Evolutionary conservation across 2,888 invertebrate genomes (phyloP).

Genomic region (Alentia gelatinosa): DNA sequence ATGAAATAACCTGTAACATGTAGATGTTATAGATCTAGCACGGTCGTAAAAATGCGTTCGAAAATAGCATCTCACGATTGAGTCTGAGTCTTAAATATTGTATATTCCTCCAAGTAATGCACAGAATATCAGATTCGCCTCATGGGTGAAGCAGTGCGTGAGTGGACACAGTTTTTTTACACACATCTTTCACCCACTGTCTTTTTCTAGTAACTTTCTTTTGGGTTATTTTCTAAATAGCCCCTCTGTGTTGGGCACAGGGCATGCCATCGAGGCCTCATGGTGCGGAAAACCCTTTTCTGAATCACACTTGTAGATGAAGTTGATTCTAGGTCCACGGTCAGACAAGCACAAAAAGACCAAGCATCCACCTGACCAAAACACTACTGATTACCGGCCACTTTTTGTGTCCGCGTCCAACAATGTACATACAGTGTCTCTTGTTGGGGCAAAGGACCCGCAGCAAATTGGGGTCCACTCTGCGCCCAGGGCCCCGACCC

Average conservation of each 20-base stretch:
- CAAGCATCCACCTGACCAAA: background rate
- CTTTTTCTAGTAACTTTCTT: background rate
- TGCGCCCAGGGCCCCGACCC: background rate
- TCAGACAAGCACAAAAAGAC: background rate
- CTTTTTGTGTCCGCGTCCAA: conserved; percentile 21
- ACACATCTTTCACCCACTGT: background rate
- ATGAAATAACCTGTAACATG: too few species aligned
- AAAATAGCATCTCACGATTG: too few species aligned
- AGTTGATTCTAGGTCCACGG: conserved; percentile 1
- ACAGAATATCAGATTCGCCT: conserved; percentile 1
- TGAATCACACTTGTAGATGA: background rate
- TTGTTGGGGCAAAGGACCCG: background rate
- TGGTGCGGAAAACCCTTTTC: background rate
- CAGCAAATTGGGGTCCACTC: background rate
- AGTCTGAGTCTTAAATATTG: too few species aligned
- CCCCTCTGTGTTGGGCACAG: background rate
- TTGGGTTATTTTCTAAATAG: background rate
- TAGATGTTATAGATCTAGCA: too few species aligned
- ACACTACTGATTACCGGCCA: background rate
- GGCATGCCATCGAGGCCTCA: background rate
- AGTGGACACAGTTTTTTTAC: background rate
- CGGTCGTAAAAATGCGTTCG: too few species aligned
- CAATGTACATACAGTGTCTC: conserved; percentile 42
- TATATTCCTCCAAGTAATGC: too few species aligned
- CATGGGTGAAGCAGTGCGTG: background rate